Evolutionary conservation across 2,888 invertebrate species (phyloP).

Genomic region (Synanthedon formicaeformis): DNA sequence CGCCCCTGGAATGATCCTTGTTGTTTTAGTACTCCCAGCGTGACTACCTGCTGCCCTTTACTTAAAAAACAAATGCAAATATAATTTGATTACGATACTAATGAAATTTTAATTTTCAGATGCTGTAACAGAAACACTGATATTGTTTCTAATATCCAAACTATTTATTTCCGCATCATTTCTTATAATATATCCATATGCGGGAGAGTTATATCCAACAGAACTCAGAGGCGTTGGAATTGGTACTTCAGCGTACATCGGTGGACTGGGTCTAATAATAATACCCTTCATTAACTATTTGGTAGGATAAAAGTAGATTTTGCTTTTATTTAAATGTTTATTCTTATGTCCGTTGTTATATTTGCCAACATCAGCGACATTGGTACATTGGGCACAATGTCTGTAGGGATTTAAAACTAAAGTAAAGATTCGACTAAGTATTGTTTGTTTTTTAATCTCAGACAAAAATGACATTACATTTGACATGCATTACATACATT

Average conservation of each 20-base stretch:
- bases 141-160: conserved; percentile 85
- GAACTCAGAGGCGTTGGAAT: conserved; percentile 90
- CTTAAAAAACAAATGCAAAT: too few relatives aligned
- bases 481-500: too few relatives aligned
- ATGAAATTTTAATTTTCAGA: conserved; percentile 61
- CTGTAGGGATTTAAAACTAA: too few relatives aligned
- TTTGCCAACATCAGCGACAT: too few relatives aligned
- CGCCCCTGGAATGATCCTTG: too few relatives aligned
- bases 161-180: conserved; percentile 92
- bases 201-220: conserved; percentile 92
- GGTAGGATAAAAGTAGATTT: conserved; percentile 65
- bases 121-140: conserved; percentile 78
- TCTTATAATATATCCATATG: conserved; percentile 92
- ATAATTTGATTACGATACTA: too few relatives aligned
- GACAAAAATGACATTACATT: too few relatives aligned
- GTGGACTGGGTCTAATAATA: conserved; percentile 87
- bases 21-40: not conserved
- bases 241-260: conserved; percentile 91
- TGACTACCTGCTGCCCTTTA: too few relatives aligned
- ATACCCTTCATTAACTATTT: conserved; percentile 93
- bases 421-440: too few relatives aligned
- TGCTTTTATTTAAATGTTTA: not conserved
- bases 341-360: too few relatives aligned
- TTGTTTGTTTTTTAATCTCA: too few relatives aligned
- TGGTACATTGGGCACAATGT: too few relatives aligned